Percentiles rank a stretch among this genome's conserved stretches.
These are phyloP conservation scores for Clarias gariepinus DNA, from an alignment of 2,113 vertebrate genomes.

Conservation along the genomic window DNA sequence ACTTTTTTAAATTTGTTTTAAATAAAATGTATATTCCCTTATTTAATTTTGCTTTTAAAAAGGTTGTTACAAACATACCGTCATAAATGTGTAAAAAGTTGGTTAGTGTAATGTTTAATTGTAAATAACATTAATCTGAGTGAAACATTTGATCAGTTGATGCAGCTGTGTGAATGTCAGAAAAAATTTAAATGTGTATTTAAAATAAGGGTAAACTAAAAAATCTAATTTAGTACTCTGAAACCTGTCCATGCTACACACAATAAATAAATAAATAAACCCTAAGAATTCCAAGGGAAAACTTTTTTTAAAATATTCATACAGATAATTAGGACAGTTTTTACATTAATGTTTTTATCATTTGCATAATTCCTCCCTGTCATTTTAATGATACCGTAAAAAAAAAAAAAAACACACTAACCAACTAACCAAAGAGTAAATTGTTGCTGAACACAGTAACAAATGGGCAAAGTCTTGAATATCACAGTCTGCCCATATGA, in stretches of 20 bases:
- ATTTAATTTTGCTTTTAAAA: not conserved
- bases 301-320: not conserved
- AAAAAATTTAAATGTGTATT: not conserved
- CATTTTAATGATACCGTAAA: slow-evolving; percentile 10
- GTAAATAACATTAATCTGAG: not conserved
- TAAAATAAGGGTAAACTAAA: not conserved
- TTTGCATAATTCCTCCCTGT: not conserved
- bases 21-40: slow-evolving; percentile 18
- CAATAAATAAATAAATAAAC: no score
- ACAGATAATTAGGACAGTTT: not conserved
- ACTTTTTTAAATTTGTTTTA: slow-evolving; percentile 36
- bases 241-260: not conserved
- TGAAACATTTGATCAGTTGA: not conserved
- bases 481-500: slow-evolving; percentile 66
- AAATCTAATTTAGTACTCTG: not conserved
- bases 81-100: not conserved
- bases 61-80: not conserved
- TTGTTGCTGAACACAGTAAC: slow-evolving; percentile 65
- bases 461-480: slow-evolving; percentile 60
- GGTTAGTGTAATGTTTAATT: not conserved
- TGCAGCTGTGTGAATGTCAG: not conserved
- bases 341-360: not conserved
- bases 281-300: not conserved
- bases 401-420: slow-evolving; percentile 24
- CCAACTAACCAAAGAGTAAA: slow-evolving; percentile 57